These are phyloP conservation scores for Muraenolepis orangiensis DNA, from an alignment of 2,797 vertebrate species.

Conservation along the genomic window DNA sequence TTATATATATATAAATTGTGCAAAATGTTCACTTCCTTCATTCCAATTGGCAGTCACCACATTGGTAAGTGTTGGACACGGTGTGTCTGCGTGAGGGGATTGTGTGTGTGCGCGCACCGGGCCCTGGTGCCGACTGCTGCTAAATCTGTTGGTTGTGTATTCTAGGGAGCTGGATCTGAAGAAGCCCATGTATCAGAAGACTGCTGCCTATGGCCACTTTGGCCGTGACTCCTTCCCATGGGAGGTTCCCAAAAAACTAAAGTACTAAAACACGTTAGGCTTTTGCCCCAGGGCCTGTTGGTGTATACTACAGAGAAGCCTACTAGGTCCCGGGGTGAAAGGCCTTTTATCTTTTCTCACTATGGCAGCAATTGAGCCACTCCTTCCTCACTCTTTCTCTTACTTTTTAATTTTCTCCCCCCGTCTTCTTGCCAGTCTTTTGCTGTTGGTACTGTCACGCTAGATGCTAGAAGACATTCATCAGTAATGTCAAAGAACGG, in stretches of 20 bases:
- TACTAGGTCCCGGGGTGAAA: slow-evolving; percentile 82
- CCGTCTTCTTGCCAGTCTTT: neutral
- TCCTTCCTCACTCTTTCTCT: slow-evolving; percentile 26
- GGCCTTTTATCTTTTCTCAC: slow-evolving; percentile 58
- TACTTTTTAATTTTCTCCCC: slow-evolving; percentile 49
- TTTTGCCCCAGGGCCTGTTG: slow-evolving; percentile 86
- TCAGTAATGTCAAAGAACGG: slow-evolving; percentile 44
- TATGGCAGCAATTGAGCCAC: slow-evolving; percentile 51
- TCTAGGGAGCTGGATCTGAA: slow-evolving; percentile 99
- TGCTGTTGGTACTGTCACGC: slow-evolving; percentile 40
- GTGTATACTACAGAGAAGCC: slow-evolving; percentile 98
- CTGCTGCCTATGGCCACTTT: slow-evolving; percentile 97
- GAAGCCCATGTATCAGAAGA: slow-evolving; percentile 98
- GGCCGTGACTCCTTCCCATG: slow-evolving; percentile 96
- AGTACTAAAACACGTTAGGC: slow-evolving; percentile 88
- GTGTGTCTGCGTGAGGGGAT: slow-evolving; percentile 26
- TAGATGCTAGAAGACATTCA: slow-evolving; percentile 41
- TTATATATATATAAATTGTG: slow-evolving; percentile 18
- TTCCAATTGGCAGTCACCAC: slow-evolving; percentile 47
- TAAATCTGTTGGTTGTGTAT: slow-evolving; percentile 89
- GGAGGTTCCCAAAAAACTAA: slow-evolving; percentile 96
- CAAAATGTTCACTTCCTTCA: slow-evolving; percentile 40
- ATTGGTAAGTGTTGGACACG: slow-evolving; percentile 35
- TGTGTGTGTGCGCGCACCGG: slow-evolving; percentile 15
- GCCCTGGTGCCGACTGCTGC: slow-evolving; percentile 56